Evolutionary conservation across 1,140 invertebrate genomes (phyloP).

Genomic region (Heliconius himera): DNA sequence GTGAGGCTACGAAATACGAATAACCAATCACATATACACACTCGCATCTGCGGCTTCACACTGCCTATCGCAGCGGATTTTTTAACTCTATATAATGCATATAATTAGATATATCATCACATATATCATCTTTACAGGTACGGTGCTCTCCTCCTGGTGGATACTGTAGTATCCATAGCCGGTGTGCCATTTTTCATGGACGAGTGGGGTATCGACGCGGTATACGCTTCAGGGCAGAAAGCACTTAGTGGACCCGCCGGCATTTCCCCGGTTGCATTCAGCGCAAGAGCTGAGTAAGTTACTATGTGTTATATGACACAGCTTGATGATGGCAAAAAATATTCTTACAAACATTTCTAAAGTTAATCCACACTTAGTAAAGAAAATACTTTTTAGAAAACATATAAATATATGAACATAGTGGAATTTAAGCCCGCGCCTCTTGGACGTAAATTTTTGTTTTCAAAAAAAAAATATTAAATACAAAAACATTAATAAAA

Average conservation of each 20-base stretch:
- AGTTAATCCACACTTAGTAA: no score
- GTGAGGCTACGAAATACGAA: no score
- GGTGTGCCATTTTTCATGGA: conserved; percentile 91
- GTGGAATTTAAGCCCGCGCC: no score
- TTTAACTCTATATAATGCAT: no score
- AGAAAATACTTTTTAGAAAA: no score
- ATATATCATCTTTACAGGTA: conserved; percentile 70
- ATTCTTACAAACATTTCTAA: not conserved
- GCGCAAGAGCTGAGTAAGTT: conserved; percentile 87
- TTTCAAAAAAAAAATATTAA: not conserved
- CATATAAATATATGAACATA: no score
- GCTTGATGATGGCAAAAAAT: not conserved
- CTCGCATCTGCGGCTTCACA: no score
- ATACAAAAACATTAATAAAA: no score
- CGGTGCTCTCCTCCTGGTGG: conserved; percentile 88
- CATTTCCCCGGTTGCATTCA: conserved; percentile 93
- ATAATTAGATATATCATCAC: no score
- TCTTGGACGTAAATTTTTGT: no score
- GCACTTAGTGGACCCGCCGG: conserved; percentile 91
- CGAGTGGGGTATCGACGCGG: conserved; percentile 89
- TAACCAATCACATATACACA: no score
- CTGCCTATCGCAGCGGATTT: no score
- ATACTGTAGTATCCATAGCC: conserved; percentile 91
- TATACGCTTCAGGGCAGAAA: conserved; percentile 94
- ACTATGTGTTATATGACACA: not conserved